Base-by-base conservation (phyloP, 1,140 invertebrate genomes). In the Leptinotarsa undecemlineata region DNA sequence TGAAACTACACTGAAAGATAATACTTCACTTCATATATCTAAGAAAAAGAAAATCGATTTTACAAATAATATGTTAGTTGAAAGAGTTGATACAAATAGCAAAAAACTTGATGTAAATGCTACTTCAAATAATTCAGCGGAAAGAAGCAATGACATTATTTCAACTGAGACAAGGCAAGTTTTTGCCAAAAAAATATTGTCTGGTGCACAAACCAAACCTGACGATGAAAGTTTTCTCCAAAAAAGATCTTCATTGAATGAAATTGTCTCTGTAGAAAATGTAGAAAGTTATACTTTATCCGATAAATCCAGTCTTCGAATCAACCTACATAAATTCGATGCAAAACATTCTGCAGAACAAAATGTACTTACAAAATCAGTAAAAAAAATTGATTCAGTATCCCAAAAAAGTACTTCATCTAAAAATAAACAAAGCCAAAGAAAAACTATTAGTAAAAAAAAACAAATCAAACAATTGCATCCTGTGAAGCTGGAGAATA, bases 41-140 rank as follows among this genome's bases (percentile, higher is more conserved):
- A 82, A 84, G 80, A 77, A 86, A 85, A 78, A 79, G 33, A 81
- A 76, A 78, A 61, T 75, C 47, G 73, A 73, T 70, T 51, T 68
- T 8, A 11, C 26, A 33, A 21, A 11, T 42, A 42, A 42, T 42
- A 42, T 42, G 33, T 42, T 42, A 8, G 2, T 42, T 42, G 33
- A 42, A 11, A 42, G 3, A 42, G 8, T 42, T 42, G 6, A 11
- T 42, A 42, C 33, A 11, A 42, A 42, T 42, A 42, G 33, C 33
- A 42, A 42, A 42, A 42, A 42, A 42, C 8, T 42, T 42, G 33
- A 42, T 42, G 33, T 42, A 42, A 42, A 42, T 42, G 33, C 33
- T 42, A 42, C 33, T 42, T 42, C 33, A 42, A 42, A 42, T 42
- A 42, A 11, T 42, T 8, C 33, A 42, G 1, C 8, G 33, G 33